A percentile compares a stretch with the other conserved stretches of the same genome.
Conservation (phyloP, 2,113 vertebrate species). For the Saimiri boliviensis region DNA sequence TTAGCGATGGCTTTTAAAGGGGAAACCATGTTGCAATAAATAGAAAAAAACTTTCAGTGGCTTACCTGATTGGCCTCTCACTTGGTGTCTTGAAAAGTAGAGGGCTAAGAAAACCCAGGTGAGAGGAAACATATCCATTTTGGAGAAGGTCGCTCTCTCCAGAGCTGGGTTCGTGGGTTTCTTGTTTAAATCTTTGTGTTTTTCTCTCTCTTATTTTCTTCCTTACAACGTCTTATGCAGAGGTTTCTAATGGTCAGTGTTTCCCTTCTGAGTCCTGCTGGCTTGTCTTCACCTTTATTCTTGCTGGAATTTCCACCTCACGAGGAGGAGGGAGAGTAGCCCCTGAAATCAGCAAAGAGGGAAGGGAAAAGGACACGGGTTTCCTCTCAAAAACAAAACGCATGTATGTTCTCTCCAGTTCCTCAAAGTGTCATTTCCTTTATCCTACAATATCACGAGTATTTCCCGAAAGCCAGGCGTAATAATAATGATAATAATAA, state of each 20-base stretch:
- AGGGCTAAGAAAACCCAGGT: constrained; percentile 90
- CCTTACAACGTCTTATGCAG: constrained; percentile 59
- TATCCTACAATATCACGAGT: constrained; percentile 61
- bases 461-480: constrained; percentile 65
- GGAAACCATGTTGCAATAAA: constrained; percentile 52
- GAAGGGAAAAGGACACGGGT: constrained; percentile 46
- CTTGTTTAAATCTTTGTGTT: constrained; percentile 67
- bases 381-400: constrained; percentile 61
- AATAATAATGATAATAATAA: constrained; percentile 14
- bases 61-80: constrained; percentile 91
- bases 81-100: constrained; percentile 82
- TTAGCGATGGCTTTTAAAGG: constrained; percentile 43
- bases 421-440: constrained; percentile 77
- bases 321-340: constrained; percentile 53
- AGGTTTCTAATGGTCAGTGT: constrained; percentile 48
- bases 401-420: constrained; percentile 69
- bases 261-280: constrained; percentile 48
- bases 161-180: constrained; percentile 48
- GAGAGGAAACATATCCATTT: constrained; percentile 91
- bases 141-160: constrained; percentile 52
- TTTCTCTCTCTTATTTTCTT: constrained; percentile 50
- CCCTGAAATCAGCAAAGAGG: constrained; percentile 35
- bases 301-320: constrained; percentile 45
- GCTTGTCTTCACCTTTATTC: constrained; percentile 60
- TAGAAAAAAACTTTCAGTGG: constrained; percentile 64